Conservation (phyloP, 2,888 invertebrate genomes). For the Euclidia mi region DNA sequence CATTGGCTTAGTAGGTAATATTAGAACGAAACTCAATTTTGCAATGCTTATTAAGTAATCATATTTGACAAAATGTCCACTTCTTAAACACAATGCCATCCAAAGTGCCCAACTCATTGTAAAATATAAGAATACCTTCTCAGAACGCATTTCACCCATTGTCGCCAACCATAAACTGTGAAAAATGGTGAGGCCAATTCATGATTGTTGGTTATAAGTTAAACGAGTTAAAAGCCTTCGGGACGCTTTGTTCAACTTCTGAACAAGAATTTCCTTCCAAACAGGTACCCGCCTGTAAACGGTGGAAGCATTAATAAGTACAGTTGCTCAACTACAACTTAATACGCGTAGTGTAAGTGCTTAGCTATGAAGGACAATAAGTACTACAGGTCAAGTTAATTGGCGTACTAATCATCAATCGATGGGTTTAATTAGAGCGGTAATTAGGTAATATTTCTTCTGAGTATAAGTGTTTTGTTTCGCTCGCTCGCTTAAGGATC, state of each 20-base stretch:
- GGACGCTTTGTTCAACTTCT: constrained; percentile 31
- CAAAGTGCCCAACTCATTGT: not conserved
- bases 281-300: constrained; percentile 11
- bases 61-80: no score
- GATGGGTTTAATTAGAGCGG: constrained; percentile 35
- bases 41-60: no score
- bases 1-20: no score
- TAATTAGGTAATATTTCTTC: constrained; percentile 16
- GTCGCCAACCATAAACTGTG: constrained; percentile 1
- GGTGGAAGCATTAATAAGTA: constrained; percentile 33
- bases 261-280: constrained; percentile 13
- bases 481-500: no score
- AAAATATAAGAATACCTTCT: not conserved
- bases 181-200: constrained; percentile 13
- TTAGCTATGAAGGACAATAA: constrained; percentile 33
- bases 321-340: constrained; percentile 29
- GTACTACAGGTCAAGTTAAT: constrained; percentile 21
- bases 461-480: no score
- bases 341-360: constrained; percentile 38
- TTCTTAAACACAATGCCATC: not conserved
- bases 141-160: not conserved
- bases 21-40: no score
- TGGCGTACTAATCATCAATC: constrained; percentile 19
- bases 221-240: constrained; percentile 21
- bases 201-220: constrained; percentile 12